A percentile compares a stretch with the other conserved stretches of the same genome.
Conservation (phyloP, 2,113 vertebrate genomes). For the Ploceus nigricollis region DNA sequence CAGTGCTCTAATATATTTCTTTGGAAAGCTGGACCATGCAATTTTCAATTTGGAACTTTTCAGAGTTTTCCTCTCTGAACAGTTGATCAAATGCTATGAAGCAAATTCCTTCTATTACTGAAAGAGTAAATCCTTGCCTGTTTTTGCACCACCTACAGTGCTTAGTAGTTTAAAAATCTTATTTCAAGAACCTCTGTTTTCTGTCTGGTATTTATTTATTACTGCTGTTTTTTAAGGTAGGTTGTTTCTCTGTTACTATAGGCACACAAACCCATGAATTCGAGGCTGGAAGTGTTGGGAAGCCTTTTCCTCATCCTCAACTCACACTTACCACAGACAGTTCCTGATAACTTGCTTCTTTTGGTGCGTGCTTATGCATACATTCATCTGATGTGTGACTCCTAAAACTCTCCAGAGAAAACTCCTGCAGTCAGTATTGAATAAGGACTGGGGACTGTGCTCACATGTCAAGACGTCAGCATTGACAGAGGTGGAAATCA, state of each 20-base stretch:
- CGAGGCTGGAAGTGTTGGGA: background rate
- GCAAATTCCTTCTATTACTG: background rate
- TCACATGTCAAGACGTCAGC: accelerated
- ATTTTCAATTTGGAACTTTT: background rate
- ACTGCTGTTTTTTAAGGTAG: background rate
- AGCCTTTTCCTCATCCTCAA: background rate
- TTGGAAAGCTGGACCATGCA: background rate
- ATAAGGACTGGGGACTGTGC: background rate
- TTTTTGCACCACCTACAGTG: background rate
- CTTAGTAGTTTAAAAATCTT: background rate
- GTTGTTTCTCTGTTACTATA: background rate
- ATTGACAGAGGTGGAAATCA: background rate
- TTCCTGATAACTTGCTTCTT: background rate
- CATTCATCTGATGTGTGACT: background rate
- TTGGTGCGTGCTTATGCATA: background rate
- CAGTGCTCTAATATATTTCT: background rate
- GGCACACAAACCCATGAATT: background rate
- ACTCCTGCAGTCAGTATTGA: background rate
- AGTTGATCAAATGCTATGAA: background rate
- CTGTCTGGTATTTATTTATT: background rate
- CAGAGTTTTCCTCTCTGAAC: background rate
- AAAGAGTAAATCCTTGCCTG: background rate
- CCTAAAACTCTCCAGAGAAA: background rate
- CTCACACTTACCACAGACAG: background rate
- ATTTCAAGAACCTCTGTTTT: background rate